Base-by-base conservation (phyloP, 2,797 vertebrate genomes). In the Eleutherodactylus coqui region DNA sequence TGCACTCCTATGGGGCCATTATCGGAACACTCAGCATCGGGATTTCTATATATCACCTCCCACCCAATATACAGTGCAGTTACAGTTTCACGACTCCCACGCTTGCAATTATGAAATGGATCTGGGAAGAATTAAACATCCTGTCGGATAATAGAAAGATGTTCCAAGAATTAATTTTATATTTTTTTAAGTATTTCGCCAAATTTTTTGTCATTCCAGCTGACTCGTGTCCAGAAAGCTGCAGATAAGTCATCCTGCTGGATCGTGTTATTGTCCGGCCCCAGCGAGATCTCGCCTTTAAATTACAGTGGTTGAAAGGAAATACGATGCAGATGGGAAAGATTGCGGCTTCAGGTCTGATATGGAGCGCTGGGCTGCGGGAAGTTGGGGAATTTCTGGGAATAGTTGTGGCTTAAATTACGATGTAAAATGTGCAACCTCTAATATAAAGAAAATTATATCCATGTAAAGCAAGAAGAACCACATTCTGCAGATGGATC, bases 131-230 rank as follows among this genome's bases (percentile, higher is more conserved):
- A 76, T 86, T 70, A 75, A 43, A 75, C 41, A 81, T 62, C 77
- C 78, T 79, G 78, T 17, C 43, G 55, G 43, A 81, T 80, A 75
- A 81, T 36, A 81, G 58, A 32, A 76, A 76, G 43, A 82, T 10
- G 70, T 80, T 85, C 77, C 77, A 47, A 85, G 67, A 80, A 38
- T 80, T 29, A 3, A 5, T 77, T 29, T 78, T 70, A 5, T 69
- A 62, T 36, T 10, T 79, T n/a, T 62, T n/a, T 72, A 3, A 55
- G 38, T 19, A 85, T 79, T 82, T 70, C 58, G 62, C 79, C 85
- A 83, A 83, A 82, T 70, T 82, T 76, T 86, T 82, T 78, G 34
- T 76, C 51, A 78, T 86, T 86, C 85, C 79, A 83, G 58, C 60
- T 70, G 85, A 86, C 32, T 79, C 5, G 27, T 78, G 17, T 86